Base-by-base conservation (phyloP, 2,888 invertebrate species). In the Vesta saturnalis region DNA sequence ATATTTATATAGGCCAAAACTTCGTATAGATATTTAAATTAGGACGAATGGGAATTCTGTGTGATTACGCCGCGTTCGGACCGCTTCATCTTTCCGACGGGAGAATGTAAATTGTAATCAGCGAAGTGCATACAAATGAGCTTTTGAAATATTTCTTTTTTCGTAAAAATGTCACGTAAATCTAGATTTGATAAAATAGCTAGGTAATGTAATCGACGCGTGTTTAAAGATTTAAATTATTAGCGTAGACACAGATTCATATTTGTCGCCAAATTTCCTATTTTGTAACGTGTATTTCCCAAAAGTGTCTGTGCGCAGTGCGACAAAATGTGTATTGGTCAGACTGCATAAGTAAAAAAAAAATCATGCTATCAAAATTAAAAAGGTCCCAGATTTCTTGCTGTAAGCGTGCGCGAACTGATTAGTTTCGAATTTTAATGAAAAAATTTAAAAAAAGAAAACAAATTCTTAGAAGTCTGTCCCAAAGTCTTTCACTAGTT, bases 401-500 rank as follows among this genome's bases (percentile, higher is more conserved):
- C 64, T 68, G 60, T 64, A 58, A 66, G 57, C 60, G 60, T 64
- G 52, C 49, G 39, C 22, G 16, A 60, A 64, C 61, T 47, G 61
- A 62, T 46, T 67, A 16, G 23, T 23, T 23, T 23, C 23, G 23
- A 23, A n/a, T n/a, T 39, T 39, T n/a, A n/a, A 39, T 19, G 19
- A 54, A 54, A 21, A 18, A 22, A 12, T 21, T 54, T 19, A 14
- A 49, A 49, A 19, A 10, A 14, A 66, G n/a, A n/a, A 55, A 60
- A 61, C 57, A 56, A 64, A 46, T 47, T 60, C 55, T 60, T 65
- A 65, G 64, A 65, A 65, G 64, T 76, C 73, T 75, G 77, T 77
- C 78, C 79, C 78, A 78, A 76, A 64, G 81, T 81, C 81, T 81
- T 81, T 81, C 81, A 81, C 79, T 79, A 81, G 80, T 74, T 73